These are phyloP conservation scores for Hydropsyche tenuis DNA, from an alignment of 1,140 invertebrate species.

Conservation along the genomic window DNA sequence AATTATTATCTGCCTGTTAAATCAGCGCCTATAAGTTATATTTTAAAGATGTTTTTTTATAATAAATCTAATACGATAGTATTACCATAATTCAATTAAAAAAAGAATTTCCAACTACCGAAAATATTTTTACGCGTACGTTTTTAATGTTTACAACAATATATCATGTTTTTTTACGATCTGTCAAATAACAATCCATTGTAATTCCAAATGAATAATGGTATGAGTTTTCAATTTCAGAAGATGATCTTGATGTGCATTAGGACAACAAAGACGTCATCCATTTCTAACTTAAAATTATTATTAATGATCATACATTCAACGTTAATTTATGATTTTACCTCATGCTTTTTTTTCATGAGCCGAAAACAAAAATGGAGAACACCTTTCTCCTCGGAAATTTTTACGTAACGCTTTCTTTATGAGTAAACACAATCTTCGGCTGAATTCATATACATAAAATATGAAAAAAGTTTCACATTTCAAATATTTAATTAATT, in stretches of 20 bases:
- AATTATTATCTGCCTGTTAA: not conserved
- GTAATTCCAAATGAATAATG: not conserved
- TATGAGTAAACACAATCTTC: slow-evolving; percentile 38
- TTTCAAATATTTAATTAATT: slow-evolving; percentile 7
- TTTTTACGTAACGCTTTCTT: slow-evolving; percentile 46
- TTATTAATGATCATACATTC: slow-evolving; percentile 23
- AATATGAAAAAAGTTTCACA: not conserved
- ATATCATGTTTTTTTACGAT: not conserved
- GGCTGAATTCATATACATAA: slow-evolving; percentile 6
- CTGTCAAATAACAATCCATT: not conserved
- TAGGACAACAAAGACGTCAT: not conserved
- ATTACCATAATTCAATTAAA: too few species aligned
- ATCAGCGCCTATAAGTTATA: not conserved
- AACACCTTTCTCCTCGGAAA: slow-evolving; percentile 35
- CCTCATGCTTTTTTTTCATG: slow-evolving; percentile 18
- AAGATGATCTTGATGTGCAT: too few species aligned
- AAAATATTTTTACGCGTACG: too few species aligned
- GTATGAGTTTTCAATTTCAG: too few species aligned
- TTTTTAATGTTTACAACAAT: too few species aligned
- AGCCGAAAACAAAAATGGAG: slow-evolving; percentile 31
- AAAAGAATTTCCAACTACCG: too few species aligned
- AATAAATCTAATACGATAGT: too few species aligned
- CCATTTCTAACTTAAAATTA: not conserved
- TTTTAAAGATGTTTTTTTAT: not conserved
- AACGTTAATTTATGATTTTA: slow-evolving; percentile 16